These are phyloP conservation scores for Hemithea aestivaria DNA, from an alignment of 2,888 invertebrate genomes.

Conservation along the genomic window DNA sequence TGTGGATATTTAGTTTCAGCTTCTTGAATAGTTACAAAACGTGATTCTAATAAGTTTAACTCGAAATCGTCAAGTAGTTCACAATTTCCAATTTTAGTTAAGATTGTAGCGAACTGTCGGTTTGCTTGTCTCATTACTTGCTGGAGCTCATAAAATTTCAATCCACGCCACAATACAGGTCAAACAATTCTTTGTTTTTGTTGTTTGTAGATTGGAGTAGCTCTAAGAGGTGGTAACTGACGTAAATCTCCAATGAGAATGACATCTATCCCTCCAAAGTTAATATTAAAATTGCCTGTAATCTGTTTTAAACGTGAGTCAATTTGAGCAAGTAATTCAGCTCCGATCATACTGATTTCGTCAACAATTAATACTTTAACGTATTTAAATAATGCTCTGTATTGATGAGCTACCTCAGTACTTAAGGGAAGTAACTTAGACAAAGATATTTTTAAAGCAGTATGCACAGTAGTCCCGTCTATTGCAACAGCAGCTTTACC, in stretches of 20 bases:
- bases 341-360: slow-evolving; percentile 45
- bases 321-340: slow-evolving; percentile 38
- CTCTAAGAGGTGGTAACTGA: slow-evolving; percentile 32
- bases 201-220: slow-evolving; percentile 25
- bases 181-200: not conserved
- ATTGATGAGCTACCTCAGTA: slow-evolving; percentile 15
- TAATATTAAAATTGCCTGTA: slow-evolving; percentile 29
- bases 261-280: slow-evolving; percentile 27
- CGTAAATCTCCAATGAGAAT: slow-evolving; percentile 32
- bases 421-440: slow-evolving; percentile 14
- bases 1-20: not conserved
- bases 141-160: slow-evolving; percentile 2
- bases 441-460: slow-evolving; percentile 34
- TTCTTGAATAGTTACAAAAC: not conserved
- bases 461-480: slow-evolving; percentile 46
- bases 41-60: too few species aligned
- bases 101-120: not conserved
- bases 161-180: not conserved
- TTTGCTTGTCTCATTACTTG: slow-evolving; percentile 3
- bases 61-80: not conserved
- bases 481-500: slow-evolving; percentile 50
- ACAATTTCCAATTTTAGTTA: slow-evolving; percentile 1
- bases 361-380: slow-evolving; percentile 42
- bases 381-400: slow-evolving; percentile 30
- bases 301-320: slow-evolving; percentile 42